Percentiles rank a stretch among this genome's conserved stretches.
Conservation (phyloP, 2,113 vertebrate genomes). For the Ardeotis arabs region DNA sequence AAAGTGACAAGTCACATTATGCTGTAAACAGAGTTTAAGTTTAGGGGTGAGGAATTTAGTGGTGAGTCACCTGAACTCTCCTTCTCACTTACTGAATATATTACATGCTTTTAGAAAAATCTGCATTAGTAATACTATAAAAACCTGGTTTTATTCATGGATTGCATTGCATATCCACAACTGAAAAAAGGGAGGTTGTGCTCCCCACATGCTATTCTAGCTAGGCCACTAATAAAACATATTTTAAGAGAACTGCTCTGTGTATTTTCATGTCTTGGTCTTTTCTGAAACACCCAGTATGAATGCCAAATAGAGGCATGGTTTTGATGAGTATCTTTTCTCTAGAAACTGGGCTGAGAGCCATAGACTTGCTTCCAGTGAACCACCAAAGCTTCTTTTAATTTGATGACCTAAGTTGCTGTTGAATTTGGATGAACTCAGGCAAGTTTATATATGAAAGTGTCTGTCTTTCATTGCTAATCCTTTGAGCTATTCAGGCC, state of each 20-base stretch:
- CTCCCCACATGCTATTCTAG: neutral
- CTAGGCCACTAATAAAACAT: neutral
- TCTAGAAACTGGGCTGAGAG: slow-evolving; percentile 42
- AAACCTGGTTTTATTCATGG: neutral
- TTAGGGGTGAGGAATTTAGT: neutral
- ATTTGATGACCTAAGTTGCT: slow-evolving; percentile 36
- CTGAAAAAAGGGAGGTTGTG: neutral
- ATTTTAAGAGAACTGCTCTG: neutral
- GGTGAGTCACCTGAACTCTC: neutral
- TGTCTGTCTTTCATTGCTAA: slow-evolving; percentile 34
- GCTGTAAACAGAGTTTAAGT: neutral
- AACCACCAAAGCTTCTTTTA: slow-evolving; percentile 40
- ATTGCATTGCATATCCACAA: neutral
- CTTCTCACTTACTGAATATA: neutral
- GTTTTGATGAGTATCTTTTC: slow-evolving; percentile 32
- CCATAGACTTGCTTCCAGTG: slow-evolving; percentile 39
- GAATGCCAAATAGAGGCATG: slow-evolving; percentile 57
- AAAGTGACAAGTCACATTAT: neutral
- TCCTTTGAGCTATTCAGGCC: slow-evolving; percentile 25
- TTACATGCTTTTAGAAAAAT: neutral
- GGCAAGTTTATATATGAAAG: slow-evolving; percentile 30
- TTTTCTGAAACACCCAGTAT: neutral
- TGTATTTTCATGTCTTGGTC: neutral
- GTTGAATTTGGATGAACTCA: slow-evolving; percentile 51
- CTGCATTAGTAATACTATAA: neutral